phyloP scores from a whole-genome alignment of 2,888 invertebrate genomes.

The Leptogaster cylindrica region DNA sequence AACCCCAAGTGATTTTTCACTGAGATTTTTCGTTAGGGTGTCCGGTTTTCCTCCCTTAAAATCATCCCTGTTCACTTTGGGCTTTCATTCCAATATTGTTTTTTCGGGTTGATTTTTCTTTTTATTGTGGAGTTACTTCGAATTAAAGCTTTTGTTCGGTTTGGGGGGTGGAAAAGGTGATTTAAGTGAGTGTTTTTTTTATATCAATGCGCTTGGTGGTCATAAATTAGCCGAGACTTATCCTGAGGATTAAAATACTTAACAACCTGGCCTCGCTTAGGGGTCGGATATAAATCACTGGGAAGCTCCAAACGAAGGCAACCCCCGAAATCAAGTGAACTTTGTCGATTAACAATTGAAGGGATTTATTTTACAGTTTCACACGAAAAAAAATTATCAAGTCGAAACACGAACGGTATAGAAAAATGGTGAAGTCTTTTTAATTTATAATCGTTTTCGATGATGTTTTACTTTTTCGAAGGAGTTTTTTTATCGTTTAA shows the following conservation, averaged over 20 bases:
- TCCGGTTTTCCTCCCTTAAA: no score
- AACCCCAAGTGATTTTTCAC: conserved; percentile 33
- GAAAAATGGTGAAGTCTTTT: no score
- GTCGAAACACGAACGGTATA: conserved; percentile 11
- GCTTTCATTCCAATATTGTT: conserved; percentile 4
- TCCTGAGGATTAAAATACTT: conserved; percentile 40
- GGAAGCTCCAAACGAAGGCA: not conserved
- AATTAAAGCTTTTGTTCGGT: not conserved
- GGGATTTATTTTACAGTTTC: conserved; percentile 3
- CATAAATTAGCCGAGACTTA: conserved; percentile 27
- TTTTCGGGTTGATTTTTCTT: not conserved
- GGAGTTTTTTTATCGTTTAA: no score
- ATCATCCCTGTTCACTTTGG: no score
- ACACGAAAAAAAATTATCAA: conserved; percentile 1
- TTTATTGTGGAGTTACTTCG: no score
- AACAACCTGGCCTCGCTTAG: conserved; percentile 41
- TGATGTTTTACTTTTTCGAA: no score
- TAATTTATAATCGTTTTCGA: no score
- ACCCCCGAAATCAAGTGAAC: no score
- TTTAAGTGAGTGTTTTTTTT: no score
- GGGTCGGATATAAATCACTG: conserved; percentile 42
- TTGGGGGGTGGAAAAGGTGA: not conserved
- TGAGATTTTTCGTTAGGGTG: not conserved
- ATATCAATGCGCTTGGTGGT: not conserved
- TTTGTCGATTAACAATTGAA: conserved; percentile 31